These are phyloP conservation scores for Synergus laeviventris DNA, from an alignment of 2,888 invertebrate genomes.

Conservation along the genomic window DNA sequence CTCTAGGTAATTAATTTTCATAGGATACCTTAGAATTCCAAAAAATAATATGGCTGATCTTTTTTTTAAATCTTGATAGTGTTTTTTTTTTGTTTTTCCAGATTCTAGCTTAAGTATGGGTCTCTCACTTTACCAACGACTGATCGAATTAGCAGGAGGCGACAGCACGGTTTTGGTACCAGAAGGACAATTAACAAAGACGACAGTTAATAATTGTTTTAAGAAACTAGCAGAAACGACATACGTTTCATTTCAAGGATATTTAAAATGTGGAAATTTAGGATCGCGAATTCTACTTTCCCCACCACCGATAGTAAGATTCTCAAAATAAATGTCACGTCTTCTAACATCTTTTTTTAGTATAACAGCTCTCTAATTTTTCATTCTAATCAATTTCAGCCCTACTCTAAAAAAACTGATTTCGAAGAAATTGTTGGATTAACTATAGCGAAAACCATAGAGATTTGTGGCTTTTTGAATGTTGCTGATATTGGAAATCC, in stretches of 20 bases:
- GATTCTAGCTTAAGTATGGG: conserved; percentile 76
- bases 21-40: background rate
- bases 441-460: conserved; percentile 84
- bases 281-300: conserved; percentile 85
- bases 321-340: conserved; percentile 42
- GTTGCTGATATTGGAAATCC: conserved; percentile 93
- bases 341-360: conserved; percentile 33
- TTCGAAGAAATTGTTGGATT: conserved; percentile 80
- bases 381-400: conserved; percentile 71
- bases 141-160: conserved; percentile 86
- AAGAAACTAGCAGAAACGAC: conserved; percentile 84
- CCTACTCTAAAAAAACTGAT: conserved; percentile 80
- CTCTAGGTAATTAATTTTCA: conserved; percentile 78
- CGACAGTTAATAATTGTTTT: conserved; percentile 73
- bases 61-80: conserved; percentile 26
- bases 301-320: conserved; percentile 84
- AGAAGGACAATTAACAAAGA: conserved; percentile 77
- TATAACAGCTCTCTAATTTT: background rate
- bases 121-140: conserved; percentile 86
- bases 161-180: conserved; percentile 81
- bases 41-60: conserved; percentile 10
- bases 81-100: conserved; percentile 49
- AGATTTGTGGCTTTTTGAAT: conserved; percentile 92
- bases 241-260: conserved; percentile 85
- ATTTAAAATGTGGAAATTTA: conserved; percentile 85